Evolutionary conservation across 1,140 invertebrate species (phyloP), one percentile per base, ranked within the genome.

Genomic region (Medauroidea extradentata): DNA sequence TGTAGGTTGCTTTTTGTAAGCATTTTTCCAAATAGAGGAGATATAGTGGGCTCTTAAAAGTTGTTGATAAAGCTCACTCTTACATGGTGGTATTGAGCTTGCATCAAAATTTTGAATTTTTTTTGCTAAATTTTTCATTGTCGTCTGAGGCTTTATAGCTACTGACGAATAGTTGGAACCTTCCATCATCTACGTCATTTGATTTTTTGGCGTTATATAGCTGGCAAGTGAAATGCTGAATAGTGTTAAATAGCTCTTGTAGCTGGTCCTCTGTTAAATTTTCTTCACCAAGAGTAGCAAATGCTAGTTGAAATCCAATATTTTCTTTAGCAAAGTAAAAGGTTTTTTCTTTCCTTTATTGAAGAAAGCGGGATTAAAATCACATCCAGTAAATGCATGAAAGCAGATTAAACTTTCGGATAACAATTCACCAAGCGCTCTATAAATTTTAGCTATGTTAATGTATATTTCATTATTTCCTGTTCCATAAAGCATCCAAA

Each of bases 351-450:
- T 70, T 8, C 67, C 68, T 65, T 66, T 69, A 14, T 57, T 63
- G 13, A 61, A 66, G 49, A 70, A 72, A 11, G 67, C 63, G 29
- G 72, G 72, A 62, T 74, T 75, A 56, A 65, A 75, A 57, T 75
- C 74, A 62, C 74, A 75, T 27, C 74, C 72, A 11, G 71, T 75
- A 0, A 75, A 59, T 13, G 73, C 72, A 46, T 46, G 43, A 7
- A 46, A 46, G 16, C 16, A 3, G 21, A 23, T 23, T 23, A 46
- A 46, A 18, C 52, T 59, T 61, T 38, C 34, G 59, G 64, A 69
- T 19, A 72, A 19, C 42, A 46, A 44, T 43, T 27, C 4, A 41
- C 70, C 67, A 29, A 74, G 65, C 8, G 62, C 14, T 53, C 55
- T 48, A 57, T 72, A 65, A 9, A 75, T 19, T 54, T 65, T 57